These are phyloP conservation scores for Hypomecis atomaria DNA, from an alignment of 2,888 invertebrate genomes.

Conservation along the genomic window DNA sequence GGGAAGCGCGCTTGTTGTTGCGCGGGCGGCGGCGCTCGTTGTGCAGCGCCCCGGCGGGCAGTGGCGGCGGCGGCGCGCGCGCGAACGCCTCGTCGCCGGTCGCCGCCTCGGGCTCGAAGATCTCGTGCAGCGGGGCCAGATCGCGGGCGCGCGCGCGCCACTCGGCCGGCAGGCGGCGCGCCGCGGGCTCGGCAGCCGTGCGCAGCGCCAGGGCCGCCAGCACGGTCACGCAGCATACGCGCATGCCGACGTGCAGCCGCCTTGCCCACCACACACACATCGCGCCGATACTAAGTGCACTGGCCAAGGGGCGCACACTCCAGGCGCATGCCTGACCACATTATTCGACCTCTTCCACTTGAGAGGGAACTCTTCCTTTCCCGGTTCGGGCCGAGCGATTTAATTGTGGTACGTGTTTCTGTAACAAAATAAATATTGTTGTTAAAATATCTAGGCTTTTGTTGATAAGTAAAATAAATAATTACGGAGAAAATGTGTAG, in stretches of 20 bases:
- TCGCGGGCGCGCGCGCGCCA: conserved; percentile 63
- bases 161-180: conserved; percentile 69
- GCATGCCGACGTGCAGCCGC: conserved; percentile 72
- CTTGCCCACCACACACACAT: conserved; percentile 73
- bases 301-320: conserved; percentile 63
- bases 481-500: too few relatives aligned
- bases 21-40: conserved; percentile 71
- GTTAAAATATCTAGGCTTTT: not conserved
- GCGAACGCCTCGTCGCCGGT: conserved; percentile 51
- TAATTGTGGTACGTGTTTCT: conserved; percentile 23
- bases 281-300: conserved; percentile 74
- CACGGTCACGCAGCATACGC: conserved; percentile 75
- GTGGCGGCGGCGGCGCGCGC: conserved; percentile 57
- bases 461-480: too few relatives aligned
- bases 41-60: conserved; percentile 62
- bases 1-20: conserved; percentile 68
- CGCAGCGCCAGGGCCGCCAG: conserved; percentile 77
- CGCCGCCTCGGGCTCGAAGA: conserved; percentile 70
- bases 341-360: conserved; percentile 63
- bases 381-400: conserved; percentile 49
- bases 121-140: conserved; percentile 67
- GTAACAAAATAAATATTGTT: conserved; percentile 27
- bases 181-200: conserved; percentile 69
- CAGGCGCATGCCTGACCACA: conserved; percentile 78
- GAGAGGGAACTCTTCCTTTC: conserved; percentile 41